These are phyloP conservation scores for Rhingia campestris DNA, from an alignment of 2,888 invertebrate genomes.

Conservation along the genomic window DNA sequence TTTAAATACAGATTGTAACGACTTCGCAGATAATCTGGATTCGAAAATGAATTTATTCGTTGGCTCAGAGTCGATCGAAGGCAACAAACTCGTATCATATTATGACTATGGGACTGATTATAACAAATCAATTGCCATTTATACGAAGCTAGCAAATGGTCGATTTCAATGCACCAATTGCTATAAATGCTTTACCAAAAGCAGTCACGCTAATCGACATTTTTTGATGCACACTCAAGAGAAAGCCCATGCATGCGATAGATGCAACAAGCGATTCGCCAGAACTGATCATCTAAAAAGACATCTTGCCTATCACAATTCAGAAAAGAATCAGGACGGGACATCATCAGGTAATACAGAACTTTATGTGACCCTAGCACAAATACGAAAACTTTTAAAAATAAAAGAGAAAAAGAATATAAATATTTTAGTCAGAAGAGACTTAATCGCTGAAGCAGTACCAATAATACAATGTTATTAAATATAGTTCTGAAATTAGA, in stretches of 20 bases:
- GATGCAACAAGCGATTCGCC: slow-evolving; percentile 29
- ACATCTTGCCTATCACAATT: neutral
- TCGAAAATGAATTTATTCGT: neutral
- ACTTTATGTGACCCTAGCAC: too few species aligned
- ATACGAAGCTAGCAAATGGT: neutral
- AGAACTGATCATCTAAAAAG: neutral
- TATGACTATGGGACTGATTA: too few species aligned
- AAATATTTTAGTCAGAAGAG: too few species aligned
- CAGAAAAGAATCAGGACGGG: neutral
- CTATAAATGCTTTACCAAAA: slow-evolving; percentile 20
- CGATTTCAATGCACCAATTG: slow-evolving; percentile 18
- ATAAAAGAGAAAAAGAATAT: too few species aligned
- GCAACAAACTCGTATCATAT: neutral
- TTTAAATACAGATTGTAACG: neutral
- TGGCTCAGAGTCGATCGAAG: neutral
- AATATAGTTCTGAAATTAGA: neutral
- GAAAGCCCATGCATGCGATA: slow-evolving; percentile 12
- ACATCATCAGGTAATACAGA: too few species aligned
- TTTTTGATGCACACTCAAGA: slow-evolving; percentile 36
- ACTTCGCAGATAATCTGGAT: neutral
- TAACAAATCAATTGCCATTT: neutral
- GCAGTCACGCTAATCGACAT: slow-evolving; percentile 25
- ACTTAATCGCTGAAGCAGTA: too few species aligned
- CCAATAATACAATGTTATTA: neutral
- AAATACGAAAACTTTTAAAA: too few species aligned